Base-by-base conservation (phyloP, 2,888 invertebrate genomes). In the Andrena camellia region DNA sequence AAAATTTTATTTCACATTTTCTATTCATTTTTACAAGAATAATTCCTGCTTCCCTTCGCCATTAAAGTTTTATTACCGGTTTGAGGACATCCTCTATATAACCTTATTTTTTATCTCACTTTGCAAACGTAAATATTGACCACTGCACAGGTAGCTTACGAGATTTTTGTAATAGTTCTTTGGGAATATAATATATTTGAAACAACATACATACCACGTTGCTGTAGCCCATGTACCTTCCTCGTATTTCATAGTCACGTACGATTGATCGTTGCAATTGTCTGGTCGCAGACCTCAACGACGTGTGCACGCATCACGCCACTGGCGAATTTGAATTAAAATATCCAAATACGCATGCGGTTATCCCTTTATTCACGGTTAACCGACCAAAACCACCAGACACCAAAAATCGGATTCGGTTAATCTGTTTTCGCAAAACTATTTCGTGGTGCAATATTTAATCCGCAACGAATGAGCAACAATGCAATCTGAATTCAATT, bases 221-320 rank as follows among this genome's bases (percentile, higher is more conserved):
- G 8, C 20, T 20, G 20, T 8, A 52, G 8, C 20, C 8, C 8
- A 20, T 2, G n/a, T 52, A 20, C 20, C 52, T 23, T 17, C 54
- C 57, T 69, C 72, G 68, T 64, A 64, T 64, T 64, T 72, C 60
- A 72, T 23, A 63, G 50, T 64, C 62, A 52, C n/a, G 52, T 26
- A 33, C 29, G 64, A 72, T 33, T 64, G 62, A 64, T 52, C 52
- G 62, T 52, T 26, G 64, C 72, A 31, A 69, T 33, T 69, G 68
- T 68, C 52, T 54, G 68, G 48, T 68, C 33, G 57, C 68, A 57
- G 23, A 63, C 48, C 52, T 50, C 72, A 50, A 31, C 60, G 64
- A 81, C 35, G 59, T 52, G 59, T 17, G 29, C 42, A 52, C 50
- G 31, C 29, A 26, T 68, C 48, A 42, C 13, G 48, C 26, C 54